Percentiles rank a stretch among this genome's conserved stretches.
Evolutionary conservation across 2,113 vertebrate genomes (phyloP).

Genomic region (Grus americana): DNA sequence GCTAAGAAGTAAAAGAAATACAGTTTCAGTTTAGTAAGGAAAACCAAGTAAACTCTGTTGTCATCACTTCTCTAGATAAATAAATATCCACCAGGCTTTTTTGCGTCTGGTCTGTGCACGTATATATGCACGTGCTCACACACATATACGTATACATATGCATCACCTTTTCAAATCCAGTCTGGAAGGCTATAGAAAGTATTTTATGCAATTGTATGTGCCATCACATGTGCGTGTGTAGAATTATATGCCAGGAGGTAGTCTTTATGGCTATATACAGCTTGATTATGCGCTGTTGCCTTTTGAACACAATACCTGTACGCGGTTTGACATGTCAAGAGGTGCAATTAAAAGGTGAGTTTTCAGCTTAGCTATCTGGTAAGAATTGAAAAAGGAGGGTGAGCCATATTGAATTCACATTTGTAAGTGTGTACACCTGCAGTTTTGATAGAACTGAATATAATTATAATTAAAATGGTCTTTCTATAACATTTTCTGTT

Average conservation of each 20-base stretch:
- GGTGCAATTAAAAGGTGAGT: constrained; percentile 43
- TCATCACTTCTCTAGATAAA: not conserved
- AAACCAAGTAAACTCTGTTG: not conserved
- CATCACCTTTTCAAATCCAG: not conserved
- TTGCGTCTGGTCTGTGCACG: not conserved
- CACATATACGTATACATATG: no score
- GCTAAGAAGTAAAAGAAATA: not conserved
- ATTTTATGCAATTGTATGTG: not conserved
- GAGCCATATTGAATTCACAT: constrained; percentile 49
- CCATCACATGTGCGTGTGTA: not conserved
- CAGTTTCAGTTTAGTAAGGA: not conserved
- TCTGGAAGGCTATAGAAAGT: not conserved
- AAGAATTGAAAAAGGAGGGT: constrained; percentile 35
- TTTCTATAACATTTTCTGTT: constrained; percentile 33
- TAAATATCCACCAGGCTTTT: not conserved
- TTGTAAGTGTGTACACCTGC: constrained; percentile 17
- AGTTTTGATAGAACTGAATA: constrained; percentile 40
- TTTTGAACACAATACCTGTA: constrained; percentile 38
- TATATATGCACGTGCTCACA: fast-evolving
- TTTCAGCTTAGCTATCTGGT: constrained; percentile 51
- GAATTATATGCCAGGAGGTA: not conserved
- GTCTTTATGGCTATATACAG: not conserved
- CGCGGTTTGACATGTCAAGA: constrained; percentile 11
- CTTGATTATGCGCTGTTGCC: not conserved
- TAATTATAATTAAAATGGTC: constrained; percentile 57